These are phyloP conservation scores for Macroramphosus scolopax DNA, from an alignment of 2,797 vertebrate species.

Conservation along the genomic window DNA sequence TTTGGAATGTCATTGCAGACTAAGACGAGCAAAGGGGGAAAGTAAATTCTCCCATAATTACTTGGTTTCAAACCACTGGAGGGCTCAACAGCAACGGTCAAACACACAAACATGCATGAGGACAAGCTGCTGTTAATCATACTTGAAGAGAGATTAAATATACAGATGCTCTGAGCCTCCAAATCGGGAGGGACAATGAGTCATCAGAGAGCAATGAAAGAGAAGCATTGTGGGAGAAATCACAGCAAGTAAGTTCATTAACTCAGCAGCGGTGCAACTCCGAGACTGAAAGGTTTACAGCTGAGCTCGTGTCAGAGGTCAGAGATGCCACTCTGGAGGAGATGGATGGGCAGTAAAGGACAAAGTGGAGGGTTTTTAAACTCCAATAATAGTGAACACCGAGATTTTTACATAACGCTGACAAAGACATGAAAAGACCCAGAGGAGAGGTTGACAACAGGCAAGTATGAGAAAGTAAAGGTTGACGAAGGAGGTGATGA, in stretches of 20 bases:
- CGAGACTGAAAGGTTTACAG: conserved; percentile 26
- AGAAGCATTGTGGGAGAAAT: conserved; percentile 13
- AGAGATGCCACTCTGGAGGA: conserved; percentile 13
- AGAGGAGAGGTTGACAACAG: conserved; percentile 24
- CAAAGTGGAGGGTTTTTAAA: conserved; percentile 17
- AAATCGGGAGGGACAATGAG: conserved; percentile 32
- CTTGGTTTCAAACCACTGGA: not conserved
- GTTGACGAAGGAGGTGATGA: no score
- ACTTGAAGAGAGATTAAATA: conserved; percentile 32
- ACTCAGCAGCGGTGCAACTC: conserved; percentile 11
- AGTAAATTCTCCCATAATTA: no score
- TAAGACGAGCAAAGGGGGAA: no score
- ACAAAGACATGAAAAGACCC: conserved; percentile 27
- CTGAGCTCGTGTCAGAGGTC: conserved; percentile 29
- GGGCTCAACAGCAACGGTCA: not conserved
- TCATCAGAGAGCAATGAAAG: conserved; percentile 28
- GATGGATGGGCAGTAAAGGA: conserved; percentile 22
- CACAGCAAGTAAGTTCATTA: conserved; percentile 7
- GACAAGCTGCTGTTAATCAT: conserved; percentile 17
- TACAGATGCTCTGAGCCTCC: conserved; percentile 38
- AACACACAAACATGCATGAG: conserved; percentile 2
- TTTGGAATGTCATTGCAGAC: conserved; percentile 8
- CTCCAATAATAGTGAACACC: conserved; percentile 23
- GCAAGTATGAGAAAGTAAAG: no score
- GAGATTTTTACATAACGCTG: conserved; percentile 41